Base-by-base conservation (phyloP, 2,888 invertebrate species). In the Leucania comma region DNA sequence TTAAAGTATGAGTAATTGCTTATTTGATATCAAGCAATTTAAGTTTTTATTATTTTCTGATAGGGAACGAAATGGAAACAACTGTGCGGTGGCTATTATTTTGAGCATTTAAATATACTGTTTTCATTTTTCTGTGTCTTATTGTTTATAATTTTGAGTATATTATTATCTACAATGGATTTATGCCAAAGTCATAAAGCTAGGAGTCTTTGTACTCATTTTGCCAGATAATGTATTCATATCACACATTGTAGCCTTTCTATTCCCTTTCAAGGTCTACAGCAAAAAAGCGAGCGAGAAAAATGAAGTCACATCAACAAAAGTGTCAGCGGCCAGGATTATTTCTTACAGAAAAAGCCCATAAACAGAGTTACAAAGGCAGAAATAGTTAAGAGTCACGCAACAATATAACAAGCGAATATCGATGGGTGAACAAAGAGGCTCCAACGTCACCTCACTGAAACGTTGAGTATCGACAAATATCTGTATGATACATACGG, bases 371-470 rank as follows among this genome's bases (percentile, higher is more conserved):
- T 66, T 78, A 89, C 88, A 88, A 89, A 86, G 83, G 86, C 83
- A 85, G 81, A 80, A 88, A 88, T 88, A 86, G 87, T 84, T 85
- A 85, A 87, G 75, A 89, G 90, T 89, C 89, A 89, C 80, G 89
- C 86, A 87, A 92, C 90, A 91, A 90, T 91, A 89, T 84, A 86
- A 78, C 83, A 84, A 85, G 89, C 88, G 89, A 90, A 81, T 88
- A 90, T 88, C 87, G 90, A 90, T 86, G 86, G 83, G 80, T 82
- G 86, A 87, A 92, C 93, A 93, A 93, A 91, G 88, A 87, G 83
- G 84, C 83, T 78, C 78, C 84, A 83, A 80, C 89, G 88, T 87
- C 90, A 87, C 87, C 86, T 84, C 85, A 72, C 83, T 81, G 85
- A 88, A 88, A 89, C 80, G 89, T 86, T 84, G 87, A 84, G 86